Percentiles rank a stretch among this genome's conserved stretches.
These are phyloP conservation scores for Lophotriccus pileatus DNA, from an alignment of 2,797 vertebrate species.

Conservation along the genomic window DNA sequence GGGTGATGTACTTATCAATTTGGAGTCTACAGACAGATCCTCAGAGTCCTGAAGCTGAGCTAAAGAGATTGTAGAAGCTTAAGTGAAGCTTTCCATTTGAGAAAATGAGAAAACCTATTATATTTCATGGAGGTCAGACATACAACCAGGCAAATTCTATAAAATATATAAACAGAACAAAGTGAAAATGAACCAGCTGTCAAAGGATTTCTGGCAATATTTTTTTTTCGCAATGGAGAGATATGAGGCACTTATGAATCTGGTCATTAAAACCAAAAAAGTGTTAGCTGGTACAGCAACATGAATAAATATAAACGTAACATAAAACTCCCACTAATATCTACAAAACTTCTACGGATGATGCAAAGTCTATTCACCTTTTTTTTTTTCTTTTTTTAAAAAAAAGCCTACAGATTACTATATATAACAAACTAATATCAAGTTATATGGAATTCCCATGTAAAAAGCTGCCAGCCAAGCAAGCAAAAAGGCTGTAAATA, in stretches of 20 bases:
- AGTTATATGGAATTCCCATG: conserved; percentile 35
- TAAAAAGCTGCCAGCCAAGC: conserved; percentile 29
- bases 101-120: background rate
- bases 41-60: background rate
- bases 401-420: background rate
- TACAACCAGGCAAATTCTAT: background rate
- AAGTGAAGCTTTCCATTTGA: background rate
- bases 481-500: conserved; percentile 47
- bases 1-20: background rate
- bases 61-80: background rate
- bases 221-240: conserved; percentile 1
- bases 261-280: background rate
- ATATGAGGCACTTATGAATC: background rate
- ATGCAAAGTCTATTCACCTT: background rate
- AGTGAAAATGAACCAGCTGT: conserved; percentile 26
- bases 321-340: background rate
- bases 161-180: conserved; percentile 19
- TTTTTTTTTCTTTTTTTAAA: background rate
- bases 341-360: background rate
- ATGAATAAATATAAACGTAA: background rate
- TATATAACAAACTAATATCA: conserved; percentile 19
- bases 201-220: background rate
- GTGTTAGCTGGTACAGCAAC: background rate
- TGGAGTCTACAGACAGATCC: background rate
- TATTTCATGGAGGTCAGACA: background rate